Percentiles rank a stretch among this genome's conserved stretches.
Conservation (phyloP, 1,140 invertebrate species). For the Anoplolepis gracilipes region DNA sequence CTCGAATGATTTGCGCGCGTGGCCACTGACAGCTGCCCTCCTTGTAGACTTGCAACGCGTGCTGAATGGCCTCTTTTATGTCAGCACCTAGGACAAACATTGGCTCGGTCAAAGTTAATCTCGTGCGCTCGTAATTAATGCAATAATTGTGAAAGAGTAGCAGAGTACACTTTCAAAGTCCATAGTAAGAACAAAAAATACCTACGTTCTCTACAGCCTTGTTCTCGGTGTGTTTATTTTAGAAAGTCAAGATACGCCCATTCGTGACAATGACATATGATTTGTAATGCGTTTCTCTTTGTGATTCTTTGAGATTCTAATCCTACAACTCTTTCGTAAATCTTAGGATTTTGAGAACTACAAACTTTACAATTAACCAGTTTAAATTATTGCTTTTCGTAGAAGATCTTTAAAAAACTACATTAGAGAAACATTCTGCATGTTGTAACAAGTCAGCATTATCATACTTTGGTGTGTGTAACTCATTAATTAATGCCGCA, state of each 20-base stretch:
- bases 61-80: constrained; percentile 86
- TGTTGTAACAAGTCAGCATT: not conserved
- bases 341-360: constrained; percentile 36
- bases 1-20: constrained; percentile 87
- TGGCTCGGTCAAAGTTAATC: not conserved
- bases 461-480: not conserved
- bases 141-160: not conserved
- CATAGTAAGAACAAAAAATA: not conserved
- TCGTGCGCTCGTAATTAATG: not conserved
- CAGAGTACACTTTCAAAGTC: not conserved
- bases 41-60: constrained; percentile 86
- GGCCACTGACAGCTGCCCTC: constrained; percentile 89
- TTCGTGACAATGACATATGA: not conserved
- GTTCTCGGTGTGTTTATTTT: not conserved
- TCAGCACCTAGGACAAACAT: constrained; percentile 76
- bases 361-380: not conserved
- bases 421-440: not conserved
- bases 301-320: not conserved
- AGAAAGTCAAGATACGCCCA: constrained; percentile 8
- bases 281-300: not conserved
- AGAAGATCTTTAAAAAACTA: not conserved
- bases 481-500: constrained; percentile 32
- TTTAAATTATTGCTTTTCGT: constrained; percentile 30
- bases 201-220: not conserved
- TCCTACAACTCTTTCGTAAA: constrained; percentile 9